Percentiles rank a stretch among this genome's conserved stretches.
Evolutionary conservation across 1,140 invertebrate species (phyloP).

Genomic region (Lepidurus couesii): DNA sequence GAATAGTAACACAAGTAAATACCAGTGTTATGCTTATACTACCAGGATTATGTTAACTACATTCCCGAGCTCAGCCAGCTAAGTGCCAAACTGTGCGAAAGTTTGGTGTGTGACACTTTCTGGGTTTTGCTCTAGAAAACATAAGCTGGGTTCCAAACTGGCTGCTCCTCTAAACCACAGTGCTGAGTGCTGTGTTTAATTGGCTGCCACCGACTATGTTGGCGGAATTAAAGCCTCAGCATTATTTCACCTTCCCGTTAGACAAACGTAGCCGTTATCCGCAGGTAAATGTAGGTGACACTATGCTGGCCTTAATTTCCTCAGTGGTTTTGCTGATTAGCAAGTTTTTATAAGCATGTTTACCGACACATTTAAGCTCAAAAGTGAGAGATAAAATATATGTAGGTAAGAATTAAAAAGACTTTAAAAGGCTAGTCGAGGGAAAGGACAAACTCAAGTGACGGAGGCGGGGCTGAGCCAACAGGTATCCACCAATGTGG

Average conservation of each 20-base stretch:
- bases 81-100: no score
- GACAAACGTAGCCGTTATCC: constrained; percentile 14
- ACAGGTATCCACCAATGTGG: constrained; percentile 15
- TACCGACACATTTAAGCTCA: no score
- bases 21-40: neutral
- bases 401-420: neutral
- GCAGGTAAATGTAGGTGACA: neutral
- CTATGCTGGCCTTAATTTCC: neutral
- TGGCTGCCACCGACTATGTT: neutral
- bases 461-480: neutral
- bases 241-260: constrained; percentile 10
- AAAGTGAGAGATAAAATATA: neutral
- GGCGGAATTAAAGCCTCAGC: neutral
- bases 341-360: no score
- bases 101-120: no score
- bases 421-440: neutral
- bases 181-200: neutral
- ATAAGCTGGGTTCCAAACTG: neutral
- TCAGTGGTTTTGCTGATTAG: no score
- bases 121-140: no score
- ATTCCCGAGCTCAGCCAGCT: no score
- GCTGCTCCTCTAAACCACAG: neutral
- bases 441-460: neutral
- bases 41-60: no score
- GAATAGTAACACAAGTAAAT: neutral